Conservation (phyloP, 2,888 invertebrate genomes). For the Linnaemya tessellans region DNA sequence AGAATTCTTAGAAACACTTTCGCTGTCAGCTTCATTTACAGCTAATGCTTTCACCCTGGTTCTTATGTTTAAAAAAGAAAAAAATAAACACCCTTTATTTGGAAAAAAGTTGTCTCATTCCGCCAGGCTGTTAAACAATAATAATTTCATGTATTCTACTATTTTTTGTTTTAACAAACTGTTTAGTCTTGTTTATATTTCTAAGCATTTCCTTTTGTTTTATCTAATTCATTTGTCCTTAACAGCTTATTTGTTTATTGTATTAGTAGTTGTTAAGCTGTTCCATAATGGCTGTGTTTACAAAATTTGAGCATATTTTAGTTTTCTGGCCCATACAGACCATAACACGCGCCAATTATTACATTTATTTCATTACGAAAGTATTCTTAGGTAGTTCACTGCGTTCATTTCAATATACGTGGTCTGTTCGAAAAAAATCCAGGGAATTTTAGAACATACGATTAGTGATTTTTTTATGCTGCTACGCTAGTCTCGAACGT, state of each 20-base stretch:
- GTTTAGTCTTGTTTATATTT: not conserved
- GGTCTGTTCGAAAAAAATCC: no score
- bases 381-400: slow-evolving; percentile 48
- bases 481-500: no score
- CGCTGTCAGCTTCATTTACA: no score
- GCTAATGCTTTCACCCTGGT: no score
- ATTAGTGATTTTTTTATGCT: no score
- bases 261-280: not conserved
- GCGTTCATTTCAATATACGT: slow-evolving; percentile 27
- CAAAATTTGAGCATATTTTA: slow-evolving; percentile 25
- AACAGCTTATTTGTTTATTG: not conserved
- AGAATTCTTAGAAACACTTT: no score
- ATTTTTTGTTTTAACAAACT: not conserved
- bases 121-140: no score
- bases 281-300: not conserved
- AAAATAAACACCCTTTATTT: no score
- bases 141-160: not conserved
- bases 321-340: not conserved
- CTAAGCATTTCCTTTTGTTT: not conserved
- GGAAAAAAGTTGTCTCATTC: no score
- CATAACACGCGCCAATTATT: slow-evolving; percentile 50
- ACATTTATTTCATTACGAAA: slow-evolving; percentile 48
- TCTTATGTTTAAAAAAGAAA: no score
- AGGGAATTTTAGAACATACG: not conserved
- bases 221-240: slow-evolving; percentile 1